Base-by-base conservation (phyloP, 1,140 invertebrate genomes). In the Leptinotarsa texana region DNA sequence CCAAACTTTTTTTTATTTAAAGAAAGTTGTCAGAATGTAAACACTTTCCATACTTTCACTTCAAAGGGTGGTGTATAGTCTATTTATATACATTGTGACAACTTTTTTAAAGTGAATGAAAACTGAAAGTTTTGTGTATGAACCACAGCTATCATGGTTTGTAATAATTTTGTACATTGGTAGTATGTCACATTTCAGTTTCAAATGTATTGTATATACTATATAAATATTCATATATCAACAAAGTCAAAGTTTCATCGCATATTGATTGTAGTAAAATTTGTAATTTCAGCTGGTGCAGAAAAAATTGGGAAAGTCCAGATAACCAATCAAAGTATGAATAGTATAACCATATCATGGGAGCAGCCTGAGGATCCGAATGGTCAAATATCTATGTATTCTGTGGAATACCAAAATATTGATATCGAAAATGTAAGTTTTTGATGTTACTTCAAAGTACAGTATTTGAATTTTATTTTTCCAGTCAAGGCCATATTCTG, bases 331-430 rank as follows among this genome's bases (percentile, higher is more conserved):
- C 69, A 80, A 62, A 85, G 78, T 65, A 73, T 77, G 27, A 78
- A 87, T 1, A 87, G 87, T 70, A 88, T 92, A 2, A 89, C 89
- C 57, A 83, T 93, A 0, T 84, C 84, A 13, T 98, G 96, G 96
- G 85, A 89, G 0, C 91, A 93, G 80, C 96, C 96, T 0, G 71
- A 80, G n/a, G 84, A 91, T 74, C 95, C 96, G 0, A 98, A 98
- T 85, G 95, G 96, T 1, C 87, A 94, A 33, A 93, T 98, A 63
- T 88, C 96, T 4, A 91, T 91, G 1, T 97, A 96, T 85, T 89
- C 92, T 69, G 91, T 98, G 33, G 89, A 92, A 78, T 94, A 95
- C 80, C 89, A 88, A 73, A 86, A 89, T 72, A 83, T 92, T 1
- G 91, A 93, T 78, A 86, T 87, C 69, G 85, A 88, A 85, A 88